Evolutionary conservation across 2,797 vertebrate genomes (phyloP).

Genomic region (Todus mexicanus): DNA sequence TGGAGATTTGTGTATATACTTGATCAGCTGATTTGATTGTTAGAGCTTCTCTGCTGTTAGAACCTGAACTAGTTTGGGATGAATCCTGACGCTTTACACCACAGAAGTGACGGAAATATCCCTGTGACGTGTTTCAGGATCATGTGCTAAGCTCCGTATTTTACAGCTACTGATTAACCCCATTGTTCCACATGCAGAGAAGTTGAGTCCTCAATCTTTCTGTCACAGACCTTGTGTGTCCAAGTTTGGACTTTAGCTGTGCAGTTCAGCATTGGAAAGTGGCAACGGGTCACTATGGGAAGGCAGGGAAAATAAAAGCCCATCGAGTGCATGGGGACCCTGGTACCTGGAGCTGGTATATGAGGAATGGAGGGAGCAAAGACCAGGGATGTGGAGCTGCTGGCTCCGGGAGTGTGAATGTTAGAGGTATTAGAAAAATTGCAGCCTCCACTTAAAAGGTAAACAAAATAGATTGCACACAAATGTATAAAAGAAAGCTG

Average conservation of each 20-base stretch:
- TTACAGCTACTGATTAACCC: constrained; percentile 14
- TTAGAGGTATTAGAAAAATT: background rate
- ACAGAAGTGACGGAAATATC: background rate
- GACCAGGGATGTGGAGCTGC: accelerated
- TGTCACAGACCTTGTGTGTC: background rate
- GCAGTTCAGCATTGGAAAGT: background rate
- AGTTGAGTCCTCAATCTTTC: background rate
- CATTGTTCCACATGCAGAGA: background rate
- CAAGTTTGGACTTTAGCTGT: background rate
- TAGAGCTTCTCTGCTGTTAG: background rate
- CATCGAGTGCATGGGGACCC: background rate
- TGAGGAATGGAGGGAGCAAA: background rate
- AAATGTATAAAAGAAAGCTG: background rate
- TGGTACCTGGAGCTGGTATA: background rate
- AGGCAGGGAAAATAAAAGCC: background rate
- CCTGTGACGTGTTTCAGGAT: background rate
- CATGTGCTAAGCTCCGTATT: background rate
- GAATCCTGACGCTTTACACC: background rate
- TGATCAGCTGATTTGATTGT: background rate
- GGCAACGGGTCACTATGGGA: background rate
- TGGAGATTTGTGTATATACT: background rate
- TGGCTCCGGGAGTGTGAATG: background rate
- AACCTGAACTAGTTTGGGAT: background rate
- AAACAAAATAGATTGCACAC: background rate
- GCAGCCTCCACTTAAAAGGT: background rate